Evolutionary conservation across 2,888 invertebrate genomes (phyloP), one percentile per base, ranked within the genome.

Genomic region (Colostygia pectinataria): DNA sequence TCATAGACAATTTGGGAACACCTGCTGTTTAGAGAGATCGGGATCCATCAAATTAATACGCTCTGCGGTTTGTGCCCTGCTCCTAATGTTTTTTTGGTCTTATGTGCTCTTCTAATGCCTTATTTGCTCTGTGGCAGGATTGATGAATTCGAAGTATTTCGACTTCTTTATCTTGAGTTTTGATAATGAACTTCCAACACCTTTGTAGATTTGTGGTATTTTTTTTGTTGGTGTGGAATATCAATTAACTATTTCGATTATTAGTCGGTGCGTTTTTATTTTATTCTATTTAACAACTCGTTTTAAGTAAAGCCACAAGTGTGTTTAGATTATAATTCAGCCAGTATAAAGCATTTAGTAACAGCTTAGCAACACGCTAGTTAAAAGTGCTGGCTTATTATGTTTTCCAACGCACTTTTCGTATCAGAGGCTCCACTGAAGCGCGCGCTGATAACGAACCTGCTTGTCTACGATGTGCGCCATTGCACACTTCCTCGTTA

Each of bases 1-100:
- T 90, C 89, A 86, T 77, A 79, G 74, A 79, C 77, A 74, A 78
- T 81, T 82, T 77, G 65, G 76, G 88, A 78, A 85, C 90, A 85
- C 89, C 90, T 84, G 89, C 89, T 88, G 89, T 77, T 84, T 59
- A 29, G 29, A 28, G 41, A 29, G 46, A 37, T 34, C 55, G 45
- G 39, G 44, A 38, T 79, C 75, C 79, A 80, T 82, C 85, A 82
- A 80, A 83, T 84, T 83, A 84, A 83, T 77, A 61, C 65, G 59
- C 52, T 48, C 61, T 57, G 49, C 32, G 41, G 50, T 54, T 37
- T 44, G 53, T 50, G 32, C 32, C 13, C 29, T 4, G 55, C 49
- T 44, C 37, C 43, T 42, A 38, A 42, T 36, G n/a, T 13, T 13
- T 28, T 43, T 28, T 28, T n/a, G 25, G 27, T 7, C 2, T 24